These are phyloP conservation scores for Macrocentrus cingulum DNA, from an alignment of 1,140 invertebrate genomes.

Conservation along the genomic window DNA sequence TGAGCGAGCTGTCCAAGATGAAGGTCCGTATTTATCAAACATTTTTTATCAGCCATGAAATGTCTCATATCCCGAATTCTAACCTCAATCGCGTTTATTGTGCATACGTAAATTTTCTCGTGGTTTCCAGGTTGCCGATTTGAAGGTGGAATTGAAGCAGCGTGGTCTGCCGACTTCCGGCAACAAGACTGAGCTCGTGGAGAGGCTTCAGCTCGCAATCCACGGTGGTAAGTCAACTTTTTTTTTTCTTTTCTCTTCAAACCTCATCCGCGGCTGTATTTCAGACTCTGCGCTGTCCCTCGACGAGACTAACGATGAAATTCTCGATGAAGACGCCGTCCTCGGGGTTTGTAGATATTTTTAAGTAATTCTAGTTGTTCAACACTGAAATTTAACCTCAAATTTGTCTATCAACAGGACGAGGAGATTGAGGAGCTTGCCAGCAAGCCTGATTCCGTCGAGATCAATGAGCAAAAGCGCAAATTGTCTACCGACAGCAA, in stretches of 20 bases:
- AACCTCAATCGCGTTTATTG: not conserved
- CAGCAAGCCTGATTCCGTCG: slow-evolving; percentile 49
- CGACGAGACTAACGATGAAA: slow-evolving; percentile 57
- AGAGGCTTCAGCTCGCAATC: slow-evolving; percentile 70
- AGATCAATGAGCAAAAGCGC: slow-evolving; percentile 39
- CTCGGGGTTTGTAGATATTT: slow-evolving; percentile 48
- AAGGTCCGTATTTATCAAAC: slow-evolving; percentile 40
- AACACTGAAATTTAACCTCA: not conserved
- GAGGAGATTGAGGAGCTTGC: slow-evolving; percentile 54
- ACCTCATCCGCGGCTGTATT: slow-evolving; percentile 12
- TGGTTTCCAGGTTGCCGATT: slow-evolving; percentile 68
- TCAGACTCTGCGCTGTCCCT: slow-evolving; percentile 51
- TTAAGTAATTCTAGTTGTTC: not conserved
- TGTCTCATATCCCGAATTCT: not conserved
- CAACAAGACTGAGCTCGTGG: slow-evolving; percentile 78
- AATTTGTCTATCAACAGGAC: slow-evolving; percentile 39
- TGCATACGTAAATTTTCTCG: not conserved
- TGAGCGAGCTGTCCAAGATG: slow-evolving; percentile 55
- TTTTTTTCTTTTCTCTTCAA: not conserved
- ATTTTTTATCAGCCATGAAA: not conserved
- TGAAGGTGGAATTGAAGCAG: slow-evolving; percentile 77
- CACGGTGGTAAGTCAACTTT: slow-evolving; percentile 51
- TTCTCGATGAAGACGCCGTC: slow-evolving; percentile 59
- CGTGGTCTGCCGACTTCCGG: slow-evolving; percentile 73
- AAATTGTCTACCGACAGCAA: slow-evolving; percentile 48